Evolutionary conservation across 2,797 vertebrate genomes (phyloP).

Genomic region (Crenuchus spilurus): DNA sequence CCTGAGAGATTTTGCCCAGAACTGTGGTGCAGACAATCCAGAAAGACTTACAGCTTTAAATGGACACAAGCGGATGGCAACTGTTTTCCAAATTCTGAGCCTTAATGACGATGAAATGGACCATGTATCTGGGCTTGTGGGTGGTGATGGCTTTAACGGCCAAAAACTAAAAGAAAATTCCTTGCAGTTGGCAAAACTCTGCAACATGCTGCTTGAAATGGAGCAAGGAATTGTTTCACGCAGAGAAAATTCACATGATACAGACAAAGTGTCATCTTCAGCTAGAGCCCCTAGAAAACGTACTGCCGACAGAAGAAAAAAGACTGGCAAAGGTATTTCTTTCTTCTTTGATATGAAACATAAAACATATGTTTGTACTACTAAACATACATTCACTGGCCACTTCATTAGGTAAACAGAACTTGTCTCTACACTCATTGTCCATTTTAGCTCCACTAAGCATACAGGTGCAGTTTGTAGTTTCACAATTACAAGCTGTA

Average conservation of each 20-base stretch:
- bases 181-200: slow-evolving; percentile 18
- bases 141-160: neutral
- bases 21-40: slow-evolving; percentile 24
- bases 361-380: neutral
- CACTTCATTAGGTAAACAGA: no score
- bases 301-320: neutral
- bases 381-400: no score
- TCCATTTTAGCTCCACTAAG: no score
- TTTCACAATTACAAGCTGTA: no score
- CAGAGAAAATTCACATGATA: neutral
- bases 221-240: neutral
- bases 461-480: no score
- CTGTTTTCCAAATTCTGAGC: slow-evolving; percentile 32
- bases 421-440: no score
- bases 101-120: slow-evolving; percentile 18
- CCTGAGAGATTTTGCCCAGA: slow-evolving; percentile 23
- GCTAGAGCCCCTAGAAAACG: neutral
- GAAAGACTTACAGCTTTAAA: slow-evolving; percentile 22
- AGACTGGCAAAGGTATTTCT: neutral
- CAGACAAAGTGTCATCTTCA: neutral
- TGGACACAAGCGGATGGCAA: slow-evolving; percentile 19
- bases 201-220: neutral
- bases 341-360: neutral
- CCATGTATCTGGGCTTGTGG: neutral
- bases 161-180: slow-evolving; percentile 11